Evolutionary conservation across 2,113 vertebrate genomes (phyloP).

Genomic region (Chlamydotis undulata): DNA sequence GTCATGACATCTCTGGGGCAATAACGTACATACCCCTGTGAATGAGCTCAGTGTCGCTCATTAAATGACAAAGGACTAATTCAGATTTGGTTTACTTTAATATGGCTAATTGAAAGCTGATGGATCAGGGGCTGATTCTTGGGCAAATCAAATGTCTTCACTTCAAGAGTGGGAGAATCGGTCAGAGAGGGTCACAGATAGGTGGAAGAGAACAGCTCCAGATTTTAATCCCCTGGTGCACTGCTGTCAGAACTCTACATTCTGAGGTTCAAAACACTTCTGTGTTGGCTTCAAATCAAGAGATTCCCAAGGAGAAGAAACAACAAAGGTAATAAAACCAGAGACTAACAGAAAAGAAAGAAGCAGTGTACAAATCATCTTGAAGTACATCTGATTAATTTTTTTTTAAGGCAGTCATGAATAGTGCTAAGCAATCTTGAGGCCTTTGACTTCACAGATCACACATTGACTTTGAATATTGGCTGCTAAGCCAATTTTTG

Average conservation of each 20-base stretch:
- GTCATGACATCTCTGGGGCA: neutral
- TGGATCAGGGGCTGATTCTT: neutral
- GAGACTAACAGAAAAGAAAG: neutral
- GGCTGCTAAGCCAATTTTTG: neutral
- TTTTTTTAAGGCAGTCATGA: neutral
- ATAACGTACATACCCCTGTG: fast-evolving
- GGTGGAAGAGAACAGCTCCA: neutral
- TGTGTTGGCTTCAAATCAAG: neutral
- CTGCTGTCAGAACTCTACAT: neutral
- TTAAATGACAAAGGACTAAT: neutral
- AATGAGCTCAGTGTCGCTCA: neutral
- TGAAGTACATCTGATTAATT: neutral
- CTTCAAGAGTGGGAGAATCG: neutral
- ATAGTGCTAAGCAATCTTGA: neutral
- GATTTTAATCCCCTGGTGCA: neutral
- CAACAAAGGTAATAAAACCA: neutral
- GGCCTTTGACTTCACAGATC: neutral
- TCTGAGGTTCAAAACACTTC: neutral
- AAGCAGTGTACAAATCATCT: neutral
- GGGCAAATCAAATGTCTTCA: neutral
- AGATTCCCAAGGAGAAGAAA: neutral
- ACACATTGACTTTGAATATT: neutral
- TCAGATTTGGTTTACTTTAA: neutral
- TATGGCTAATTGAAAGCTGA: neutral
- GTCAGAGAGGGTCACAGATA: neutral